phyloP scores from a whole-genome alignment of 2,113 vertebrate species.

The Aptenodytes forsteri region DNA sequence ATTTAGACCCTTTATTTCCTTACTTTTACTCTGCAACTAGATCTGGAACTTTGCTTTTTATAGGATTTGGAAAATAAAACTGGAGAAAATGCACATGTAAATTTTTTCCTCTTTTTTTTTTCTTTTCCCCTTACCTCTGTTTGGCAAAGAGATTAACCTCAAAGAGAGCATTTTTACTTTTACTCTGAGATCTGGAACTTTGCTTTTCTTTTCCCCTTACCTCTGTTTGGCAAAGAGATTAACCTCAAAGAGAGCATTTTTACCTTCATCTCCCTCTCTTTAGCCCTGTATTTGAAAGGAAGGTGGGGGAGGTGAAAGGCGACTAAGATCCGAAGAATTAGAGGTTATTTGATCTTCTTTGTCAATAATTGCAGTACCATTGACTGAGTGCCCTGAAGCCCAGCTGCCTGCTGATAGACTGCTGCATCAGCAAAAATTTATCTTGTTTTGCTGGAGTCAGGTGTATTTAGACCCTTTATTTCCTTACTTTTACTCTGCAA shows the following conservation, averaged over 20 bases:
- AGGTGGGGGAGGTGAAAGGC: background rate
- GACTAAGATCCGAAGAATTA: background rate
- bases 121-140: background rate
- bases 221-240: background rate
- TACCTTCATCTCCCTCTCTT: background rate
- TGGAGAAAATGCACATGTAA: background rate
- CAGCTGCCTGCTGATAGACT: slow-evolving; percentile 4
- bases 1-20: background rate
- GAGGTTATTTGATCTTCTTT: slow-evolving; percentile 18
- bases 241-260: background rate
- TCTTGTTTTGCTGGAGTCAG: background rate
- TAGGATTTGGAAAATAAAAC: background rate
- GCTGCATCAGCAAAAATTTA: background rate
- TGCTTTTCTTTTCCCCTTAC: background rate
- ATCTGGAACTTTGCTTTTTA: background rate
- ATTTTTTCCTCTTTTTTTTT: background rate
- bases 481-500: background rate
- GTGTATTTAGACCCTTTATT: background rate
- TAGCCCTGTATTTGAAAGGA: background rate
- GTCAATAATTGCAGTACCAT: slow-evolving; percentile 10
- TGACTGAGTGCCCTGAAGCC: background rate
- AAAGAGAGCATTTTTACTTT: background rate
- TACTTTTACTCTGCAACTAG: background rate
- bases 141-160: background rate
- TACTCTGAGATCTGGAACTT: background rate